Evolutionary conservation across 1,140 invertebrate species (phyloP), one percentile per base, ranked within the genome.

Genomic region (Myzus persicae): DNA sequence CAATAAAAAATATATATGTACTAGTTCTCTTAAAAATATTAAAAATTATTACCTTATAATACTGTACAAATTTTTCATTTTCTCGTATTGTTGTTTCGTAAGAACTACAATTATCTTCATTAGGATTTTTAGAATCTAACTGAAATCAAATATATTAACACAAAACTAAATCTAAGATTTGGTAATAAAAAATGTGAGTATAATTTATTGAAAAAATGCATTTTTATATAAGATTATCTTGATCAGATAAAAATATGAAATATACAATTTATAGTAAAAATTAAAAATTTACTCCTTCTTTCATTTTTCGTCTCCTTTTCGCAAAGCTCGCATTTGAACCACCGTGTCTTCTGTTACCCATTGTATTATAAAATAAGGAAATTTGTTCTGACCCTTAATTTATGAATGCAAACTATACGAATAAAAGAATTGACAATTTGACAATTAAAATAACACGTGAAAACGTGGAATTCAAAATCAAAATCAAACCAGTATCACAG

Each of bases 11-110:
- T n/a, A 31, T 31, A 11, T 89, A 54, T 18, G 1, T 54, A 38
- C 2, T 38, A 26, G 11, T 89, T 26, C 4, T 11, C 51, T 89
- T 38, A 20, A 88, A 48, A 88, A 36, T 46, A 44, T n/a, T 87
- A n/a, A 46, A 46, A 8, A 48, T 88, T 20, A 59, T 38, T 93
- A 93, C 91, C 40, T 93, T 93, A 54, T 93, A 93, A 48, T 93
- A 84, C 8, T 93, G 91, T 40, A 93, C 11, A 40, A 93, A 93
- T 54, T 93, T 93, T 36, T 54, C 91, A 54, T 93, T 93, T 31
- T 93, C 67, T 84, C 90, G 22, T 46, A 92, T 31, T 36, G 67
- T 92, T 38, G 59, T 92, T 81, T 93, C 85, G 59, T 94, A 94
- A 93, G 88, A 48, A 46, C 88, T 81, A 36, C 94, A 59, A 36